Base-by-base conservation (phyloP, 2,113 vertebrate genomes). In the Gracilinanus agilis region DNA sequence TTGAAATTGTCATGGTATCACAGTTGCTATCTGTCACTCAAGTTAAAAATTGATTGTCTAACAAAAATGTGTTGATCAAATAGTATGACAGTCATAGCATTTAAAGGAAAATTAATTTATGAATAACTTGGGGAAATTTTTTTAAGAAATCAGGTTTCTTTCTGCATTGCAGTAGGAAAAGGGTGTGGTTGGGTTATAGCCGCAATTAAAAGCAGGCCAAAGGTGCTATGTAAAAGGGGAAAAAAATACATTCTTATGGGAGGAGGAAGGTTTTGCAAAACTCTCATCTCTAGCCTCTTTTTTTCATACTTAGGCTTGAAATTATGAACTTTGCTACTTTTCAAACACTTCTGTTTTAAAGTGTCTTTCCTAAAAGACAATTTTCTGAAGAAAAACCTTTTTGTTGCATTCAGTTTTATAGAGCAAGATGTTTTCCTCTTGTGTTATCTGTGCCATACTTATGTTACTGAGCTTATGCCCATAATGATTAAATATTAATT, bases 81-180 rank as follows among this genome's bases (percentile, higher is more conserved):
- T 44, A 92, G 3, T 34, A 91, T 89, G n/a, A 54, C 1, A 61
- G 24, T 49, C 27, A 90, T 67, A 67, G 3, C 67, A 55, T 91
- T 93, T 94, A 94, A 91, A 95, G n/a, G 53, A 25, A 91, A 93
- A 53, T 13, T 96, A 67, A 34, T 54, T 91, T 44, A 29, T 90
- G 44, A 25, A 44, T 44, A 90, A 67, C 55, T 9, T 21, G 44
- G 49, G 55, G 89, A 95, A 29, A 55, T 58, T 3, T 55, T n/a
- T 54, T 4, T 58, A 90, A 94, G 44, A 75, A 92, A 75, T 55
- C 67, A 90, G 88, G 90, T 93, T 56, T 93, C n/a, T 34, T 93
- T 44, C 6, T 83, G 53, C 54, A 44, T n/a, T 89, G 29, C 58
- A 13, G 13, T 21, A 55, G 89, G 88, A 61, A 29, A 67, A 88